phyloP scores from a whole-genome alignment of 1,140 invertebrate species.

The Cotesia glomerata region DNA sequence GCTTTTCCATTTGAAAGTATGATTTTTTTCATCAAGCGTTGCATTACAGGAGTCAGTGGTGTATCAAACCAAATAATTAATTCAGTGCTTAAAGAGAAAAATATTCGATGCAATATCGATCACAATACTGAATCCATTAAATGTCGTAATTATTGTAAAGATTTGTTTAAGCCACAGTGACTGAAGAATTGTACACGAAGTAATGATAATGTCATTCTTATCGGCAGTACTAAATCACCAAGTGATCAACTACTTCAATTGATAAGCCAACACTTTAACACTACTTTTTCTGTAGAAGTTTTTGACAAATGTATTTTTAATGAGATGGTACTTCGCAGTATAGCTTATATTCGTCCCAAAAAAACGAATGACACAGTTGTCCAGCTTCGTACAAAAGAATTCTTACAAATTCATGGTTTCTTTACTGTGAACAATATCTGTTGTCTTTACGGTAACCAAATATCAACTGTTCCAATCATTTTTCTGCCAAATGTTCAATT shows the following conservation, averaged over 20 bases:
- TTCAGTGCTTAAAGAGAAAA: neutral
- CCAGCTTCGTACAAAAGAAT: too few relatives aligned
- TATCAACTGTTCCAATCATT: too few relatives aligned
- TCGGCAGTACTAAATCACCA: neutral
- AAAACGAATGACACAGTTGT: too few relatives aligned
- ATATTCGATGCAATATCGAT: neutral
- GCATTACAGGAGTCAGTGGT: neutral
- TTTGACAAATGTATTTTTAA: constrained; percentile 6
- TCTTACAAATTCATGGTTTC: too few relatives aligned
- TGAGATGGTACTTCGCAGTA: neutral
- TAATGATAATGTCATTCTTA: neutral
- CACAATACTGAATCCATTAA: neutral
- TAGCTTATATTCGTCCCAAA: too few relatives aligned
- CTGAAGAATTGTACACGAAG: constrained; percentile 5
- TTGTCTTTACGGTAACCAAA: too few relatives aligned
- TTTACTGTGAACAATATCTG: too few relatives aligned
- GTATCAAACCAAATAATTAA: constrained; percentile 5
- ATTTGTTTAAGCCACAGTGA: constrained; percentile 1
- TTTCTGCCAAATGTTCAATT: too few relatives aligned
- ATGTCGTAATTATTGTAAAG: constrained; percentile 19
- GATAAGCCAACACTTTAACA: neutral
- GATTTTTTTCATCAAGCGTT: neutral
- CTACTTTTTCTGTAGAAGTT: neutral
- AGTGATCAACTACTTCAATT: neutral
- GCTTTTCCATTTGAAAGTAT: neutral